phyloP scores from a whole-genome alignment of 2,797 vertebrate species.

The Melanogrammus aeglefinus region DNA sequence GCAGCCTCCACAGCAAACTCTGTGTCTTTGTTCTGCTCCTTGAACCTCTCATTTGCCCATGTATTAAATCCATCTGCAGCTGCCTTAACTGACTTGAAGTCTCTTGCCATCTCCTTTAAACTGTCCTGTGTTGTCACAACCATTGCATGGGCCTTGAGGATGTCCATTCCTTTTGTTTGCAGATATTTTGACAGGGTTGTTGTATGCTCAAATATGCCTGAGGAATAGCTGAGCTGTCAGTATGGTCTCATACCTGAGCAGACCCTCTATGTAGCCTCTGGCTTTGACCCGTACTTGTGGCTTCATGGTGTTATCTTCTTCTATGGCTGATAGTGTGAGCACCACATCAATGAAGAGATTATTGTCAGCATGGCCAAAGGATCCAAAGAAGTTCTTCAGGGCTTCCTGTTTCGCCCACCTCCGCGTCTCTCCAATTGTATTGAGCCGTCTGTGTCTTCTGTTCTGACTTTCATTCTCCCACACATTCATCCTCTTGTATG shows the following conservation, averaged over 20 bases:
- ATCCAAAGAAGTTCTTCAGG: too few species aligned
- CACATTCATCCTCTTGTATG: conserved; percentile 10
- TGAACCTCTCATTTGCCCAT: conserved; percentile 6
- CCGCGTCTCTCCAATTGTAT: conserved; percentile 14
- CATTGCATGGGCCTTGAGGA: conserved; percentile 19
- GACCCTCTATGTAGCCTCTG: conserved; percentile 8
- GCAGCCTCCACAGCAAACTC: too few species aligned
- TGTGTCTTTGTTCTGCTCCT: too few species aligned
- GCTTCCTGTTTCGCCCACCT: too few species aligned
- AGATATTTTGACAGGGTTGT: conserved; percentile 28
- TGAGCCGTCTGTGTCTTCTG: conserved; percentile 9
- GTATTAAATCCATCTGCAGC: too few species aligned
- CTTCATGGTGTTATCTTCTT: conserved; percentile 1
- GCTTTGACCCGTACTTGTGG: conserved; percentile 5
- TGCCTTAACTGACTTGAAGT: too few species aligned
- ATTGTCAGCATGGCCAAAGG: too few species aligned
- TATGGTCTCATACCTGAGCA: conserved; percentile 20
- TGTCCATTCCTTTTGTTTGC: conserved; percentile 21
- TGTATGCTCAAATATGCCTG: conserved; percentile 26
- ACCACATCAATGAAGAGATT: conserved; percentile 6
- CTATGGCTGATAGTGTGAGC: conserved; percentile 21
- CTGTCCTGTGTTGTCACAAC: neutral
- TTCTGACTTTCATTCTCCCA: conserved; percentile 13
- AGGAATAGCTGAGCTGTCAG: conserved; percentile 24
- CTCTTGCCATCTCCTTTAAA: neutral